Evolutionary conservation across 2,888 invertebrate species (phyloP), one percentile per base, ranked within the genome.

Genomic region (Dendrolimus houi): DNA sequence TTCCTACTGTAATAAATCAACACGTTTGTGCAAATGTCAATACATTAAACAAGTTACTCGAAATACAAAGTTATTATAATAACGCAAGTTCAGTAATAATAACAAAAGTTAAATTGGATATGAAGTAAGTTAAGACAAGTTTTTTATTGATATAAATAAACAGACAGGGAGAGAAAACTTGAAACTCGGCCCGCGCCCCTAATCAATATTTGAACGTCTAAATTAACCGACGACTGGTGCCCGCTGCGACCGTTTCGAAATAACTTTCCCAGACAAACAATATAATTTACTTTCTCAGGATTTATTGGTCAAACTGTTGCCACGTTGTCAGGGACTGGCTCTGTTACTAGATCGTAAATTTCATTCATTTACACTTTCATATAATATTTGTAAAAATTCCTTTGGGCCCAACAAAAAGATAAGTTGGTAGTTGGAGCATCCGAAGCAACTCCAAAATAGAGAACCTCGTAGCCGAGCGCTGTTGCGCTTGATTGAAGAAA

Each of bases 231-330:
- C 64, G 65, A 62, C 67, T 64, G 59, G 60, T 66, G 64, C 64
- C 52, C 56, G 53, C 60, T 63, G 64, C 61, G 69, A 71, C 69
- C 67, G 62, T 69, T 71, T 63, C 64, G 62, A 66, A 68, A 75
- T 69, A 71, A 73, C 70, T 75, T 74, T 67, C 60, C 57, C 60
- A 63, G 60, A 62, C 67, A 69, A 71, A 69, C 72, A 70, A 68
- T 67, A 65, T 71, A 67, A 72, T 74, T 74, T 67, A 66, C 67
- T 74, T 71, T 70, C 65, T 61, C 62, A 58, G 70, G 65, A 70
- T 72, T 71, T 69, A 69, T 70, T 61, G 66, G 67, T 68, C 63
- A 52, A 56, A 67, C 63, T 62, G 64, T 60, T 54, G 63, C 62
- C 59, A 29, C 29, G 29, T 29, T 29, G 29, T 29, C 29, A 29